Evolutionary conservation across 2,888 invertebrate genomes (phyloP).

Genomic region (Nineta flava): DNA sequence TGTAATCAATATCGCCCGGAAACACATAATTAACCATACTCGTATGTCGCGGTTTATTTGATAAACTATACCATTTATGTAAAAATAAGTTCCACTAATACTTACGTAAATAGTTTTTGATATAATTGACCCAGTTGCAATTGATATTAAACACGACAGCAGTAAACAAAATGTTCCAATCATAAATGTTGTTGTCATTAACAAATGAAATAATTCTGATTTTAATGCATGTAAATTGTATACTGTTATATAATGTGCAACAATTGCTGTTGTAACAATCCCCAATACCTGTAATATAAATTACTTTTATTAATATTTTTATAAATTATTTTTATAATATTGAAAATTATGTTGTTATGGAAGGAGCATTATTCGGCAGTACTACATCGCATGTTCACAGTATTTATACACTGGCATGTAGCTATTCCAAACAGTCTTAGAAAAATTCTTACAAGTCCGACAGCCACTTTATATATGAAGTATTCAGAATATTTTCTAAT

Average conservation of each 20-base stretch:
- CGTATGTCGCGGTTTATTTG: neutral
- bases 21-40: too few relatives aligned
- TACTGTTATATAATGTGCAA: constrained; percentile 38
- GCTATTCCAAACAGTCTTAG: too few relatives aligned
- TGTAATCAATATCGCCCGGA: too few relatives aligned
- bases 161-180: constrained; percentile 64
- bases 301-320: neutral
- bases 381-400: too few relatives aligned
- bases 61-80: neutral
- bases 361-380: too few relatives aligned
- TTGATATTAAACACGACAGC: constrained; percentile 56
- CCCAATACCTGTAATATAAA: constrained; percentile 51
- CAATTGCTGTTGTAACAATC: constrained; percentile 53
- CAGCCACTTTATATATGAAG: too few relatives aligned
- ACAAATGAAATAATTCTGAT: constrained; percentile 51
- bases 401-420: too few relatives aligned
- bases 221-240: constrained; percentile 24
- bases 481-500: too few relatives aligned
- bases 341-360: too few relatives aligned
- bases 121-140: constrained; percentile 68
- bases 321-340: too few relatives aligned
- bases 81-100: constrained; percentile 17
- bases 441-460: too few relatives aligned
- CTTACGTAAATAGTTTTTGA: constrained; percentile 68
- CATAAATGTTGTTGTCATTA: constrained; percentile 61